Conservation (phyloP, 92 coral and sea anemone species). For the Virgularia gustaviana region DNA sequence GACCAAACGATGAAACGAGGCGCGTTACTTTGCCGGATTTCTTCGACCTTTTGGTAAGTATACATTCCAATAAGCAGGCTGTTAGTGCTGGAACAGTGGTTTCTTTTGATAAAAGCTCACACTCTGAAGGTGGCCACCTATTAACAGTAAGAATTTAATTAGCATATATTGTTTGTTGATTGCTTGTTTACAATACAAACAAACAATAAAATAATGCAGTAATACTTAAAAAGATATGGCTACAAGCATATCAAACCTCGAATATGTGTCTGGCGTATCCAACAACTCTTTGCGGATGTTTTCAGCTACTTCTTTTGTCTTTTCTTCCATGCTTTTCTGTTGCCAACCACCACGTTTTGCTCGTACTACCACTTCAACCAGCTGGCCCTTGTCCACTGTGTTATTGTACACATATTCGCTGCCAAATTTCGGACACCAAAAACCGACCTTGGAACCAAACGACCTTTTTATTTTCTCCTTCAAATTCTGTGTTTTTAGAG, state of each 20-base stretch:
- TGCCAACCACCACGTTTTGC: neutral
- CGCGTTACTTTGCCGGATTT: constrained; percentile 3
- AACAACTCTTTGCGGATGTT: neutral
- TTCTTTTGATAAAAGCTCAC: neutral
- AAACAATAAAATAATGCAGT: neutral
- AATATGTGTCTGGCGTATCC: neutral
- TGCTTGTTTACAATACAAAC: neutral
- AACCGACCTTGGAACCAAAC: constrained; percentile 19
- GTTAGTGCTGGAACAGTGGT: constrained; percentile 1
- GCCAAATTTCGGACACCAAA: constrained; percentile 29
- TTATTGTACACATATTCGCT: constrained; percentile 9
- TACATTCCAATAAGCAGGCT: constrained; percentile 1
- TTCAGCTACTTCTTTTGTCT: neutral
- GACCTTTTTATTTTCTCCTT: constrained; percentile 17
- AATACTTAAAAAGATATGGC: neutral
- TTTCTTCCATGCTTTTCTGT: neutral
- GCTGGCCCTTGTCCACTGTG: neutral
- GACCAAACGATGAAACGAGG: neutral
- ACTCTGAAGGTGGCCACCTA: constrained; percentile 17
- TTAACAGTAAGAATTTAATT: neutral
- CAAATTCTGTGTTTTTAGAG: constrained; percentile 2
- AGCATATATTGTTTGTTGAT: neutral
- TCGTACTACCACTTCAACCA: constrained; percentile 3
- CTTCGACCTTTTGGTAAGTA: neutral
- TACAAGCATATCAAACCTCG: neutral